Evolutionary conservation across 2,113 vertebrate genomes (phyloP).

Genomic region (Lagopus leucura): DNA sequence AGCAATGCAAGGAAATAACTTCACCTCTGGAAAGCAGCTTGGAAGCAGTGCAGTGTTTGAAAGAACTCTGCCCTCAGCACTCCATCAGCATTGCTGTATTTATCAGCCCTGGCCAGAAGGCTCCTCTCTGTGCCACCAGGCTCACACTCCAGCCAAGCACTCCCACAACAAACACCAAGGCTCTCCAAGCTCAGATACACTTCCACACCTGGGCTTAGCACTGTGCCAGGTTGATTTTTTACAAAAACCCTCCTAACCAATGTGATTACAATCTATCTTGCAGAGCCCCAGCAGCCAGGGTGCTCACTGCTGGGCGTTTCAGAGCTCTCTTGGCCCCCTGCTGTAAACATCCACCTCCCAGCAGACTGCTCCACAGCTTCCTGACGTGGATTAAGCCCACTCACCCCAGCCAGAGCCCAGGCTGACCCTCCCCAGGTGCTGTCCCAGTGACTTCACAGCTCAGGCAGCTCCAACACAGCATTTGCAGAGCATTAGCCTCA

Average conservation of each 20-base stretch:
- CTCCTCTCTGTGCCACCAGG: not conserved
- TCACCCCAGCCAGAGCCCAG: not conserved
- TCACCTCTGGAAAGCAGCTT: not conserved
- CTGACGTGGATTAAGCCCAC: accelerated
- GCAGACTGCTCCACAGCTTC: not conserved
- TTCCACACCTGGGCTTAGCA: not conserved
- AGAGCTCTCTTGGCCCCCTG: not conserved
- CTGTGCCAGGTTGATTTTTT: not conserved
- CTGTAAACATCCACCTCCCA: not conserved
- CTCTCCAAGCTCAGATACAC: accelerated
- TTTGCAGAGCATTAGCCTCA: not conserved
- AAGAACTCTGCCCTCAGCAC: not conserved
- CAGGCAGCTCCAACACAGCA: not conserved
- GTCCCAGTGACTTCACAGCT: accelerated
- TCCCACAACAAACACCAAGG: not conserved
- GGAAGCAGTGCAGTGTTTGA: not conserved
- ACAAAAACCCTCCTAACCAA: not conserved
- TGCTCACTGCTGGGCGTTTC: too few species aligned
- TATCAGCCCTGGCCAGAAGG: not conserved
- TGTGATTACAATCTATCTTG: not conserved
- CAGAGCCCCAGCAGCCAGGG: not conserved
- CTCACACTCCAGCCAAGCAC: not conserved
- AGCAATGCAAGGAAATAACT: not conserved
- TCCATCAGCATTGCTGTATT: not conserved
- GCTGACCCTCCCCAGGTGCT: not conserved